Conservation (phyloP, 2,797 vertebrate genomes). For the Epinephelus coioides region DNA sequence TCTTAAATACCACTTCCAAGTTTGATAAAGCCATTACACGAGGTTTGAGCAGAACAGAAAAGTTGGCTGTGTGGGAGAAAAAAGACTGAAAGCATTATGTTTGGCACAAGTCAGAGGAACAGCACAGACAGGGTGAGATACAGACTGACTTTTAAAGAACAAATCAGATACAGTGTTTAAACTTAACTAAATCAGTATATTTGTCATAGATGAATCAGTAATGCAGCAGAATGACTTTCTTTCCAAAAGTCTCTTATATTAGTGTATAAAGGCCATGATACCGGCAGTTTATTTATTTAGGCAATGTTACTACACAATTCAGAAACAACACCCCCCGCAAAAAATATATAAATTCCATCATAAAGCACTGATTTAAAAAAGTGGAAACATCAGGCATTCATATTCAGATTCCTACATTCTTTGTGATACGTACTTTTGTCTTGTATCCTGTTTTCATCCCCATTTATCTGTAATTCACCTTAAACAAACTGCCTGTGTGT, state of each 20-base stretch:
- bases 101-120: constrained; percentile 63
- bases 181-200: constrained; percentile 6
- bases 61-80: constrained; percentile 59
- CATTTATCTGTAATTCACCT: constrained; percentile 13
- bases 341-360: constrained; percentile 6
- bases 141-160: constrained; percentile 52
- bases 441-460: constrained; percentile 3
- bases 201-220: constrained; percentile 21
- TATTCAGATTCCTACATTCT: not conserved
- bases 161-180: constrained; percentile 18
- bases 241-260: constrained; percentile 53
- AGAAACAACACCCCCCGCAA: not conserved
- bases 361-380: constrained; percentile 12
- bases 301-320: not conserved
- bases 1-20: constrained; percentile 41
- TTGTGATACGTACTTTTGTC: not conserved
- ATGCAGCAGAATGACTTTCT: constrained; percentile 23
- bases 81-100: constrained; percentile 51
- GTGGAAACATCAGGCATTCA: not conserved
- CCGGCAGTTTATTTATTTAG: constrained; percentile 61
- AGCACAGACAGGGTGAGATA: constrained; percentile 52
- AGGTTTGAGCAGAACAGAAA: constrained; percentile 41
- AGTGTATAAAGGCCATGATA: constrained; percentile 46
- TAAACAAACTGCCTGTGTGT: constrained; percentile 54
- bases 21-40: constrained; percentile 32